phyloP scores from a whole-genome alignment of 2,113 vertebrate genomes.

The Ictalurus furcatus region DNA sequence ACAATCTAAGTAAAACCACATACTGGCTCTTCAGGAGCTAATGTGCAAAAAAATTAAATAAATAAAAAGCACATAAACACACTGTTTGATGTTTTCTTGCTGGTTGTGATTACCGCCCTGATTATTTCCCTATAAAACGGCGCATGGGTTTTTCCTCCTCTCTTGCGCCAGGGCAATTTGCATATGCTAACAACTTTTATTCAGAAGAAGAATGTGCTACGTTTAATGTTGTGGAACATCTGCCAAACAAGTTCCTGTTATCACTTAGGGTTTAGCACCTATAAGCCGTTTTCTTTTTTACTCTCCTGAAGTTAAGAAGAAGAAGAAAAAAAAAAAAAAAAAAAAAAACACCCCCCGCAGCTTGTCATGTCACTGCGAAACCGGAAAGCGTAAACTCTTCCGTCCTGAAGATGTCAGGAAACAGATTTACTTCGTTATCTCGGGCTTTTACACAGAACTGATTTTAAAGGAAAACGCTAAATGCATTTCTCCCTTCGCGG shows the following conservation, averaged over 20 bases:
- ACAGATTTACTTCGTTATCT: background rate
- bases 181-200: background rate
- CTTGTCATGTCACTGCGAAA: background rate
- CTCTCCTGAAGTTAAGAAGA: background rate
- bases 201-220: background rate
- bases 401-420: background rate
- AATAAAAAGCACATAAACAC: too few relatives aligned
- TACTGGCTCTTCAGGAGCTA: too few relatives aligned
- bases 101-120: background rate
- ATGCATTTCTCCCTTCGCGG: background rate
- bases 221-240: background rate
- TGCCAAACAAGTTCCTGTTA: background rate
- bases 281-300: background rate
- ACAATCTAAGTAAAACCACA: background rate
- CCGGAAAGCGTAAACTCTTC: background rate
- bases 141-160: background rate
- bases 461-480: background rate
- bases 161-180: background rate
- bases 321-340: background rate
- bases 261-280: background rate
- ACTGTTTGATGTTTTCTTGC: background rate
- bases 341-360: fast-evolving
- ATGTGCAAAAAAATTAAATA: background rate
- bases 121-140: background rate
- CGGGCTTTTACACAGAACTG: background rate